Evolutionary conservation across 2,113 vertebrate species (phyloP), one percentile per base, ranked within the genome.

Genomic region (Sinocyclocheilus grahami): DNA sequence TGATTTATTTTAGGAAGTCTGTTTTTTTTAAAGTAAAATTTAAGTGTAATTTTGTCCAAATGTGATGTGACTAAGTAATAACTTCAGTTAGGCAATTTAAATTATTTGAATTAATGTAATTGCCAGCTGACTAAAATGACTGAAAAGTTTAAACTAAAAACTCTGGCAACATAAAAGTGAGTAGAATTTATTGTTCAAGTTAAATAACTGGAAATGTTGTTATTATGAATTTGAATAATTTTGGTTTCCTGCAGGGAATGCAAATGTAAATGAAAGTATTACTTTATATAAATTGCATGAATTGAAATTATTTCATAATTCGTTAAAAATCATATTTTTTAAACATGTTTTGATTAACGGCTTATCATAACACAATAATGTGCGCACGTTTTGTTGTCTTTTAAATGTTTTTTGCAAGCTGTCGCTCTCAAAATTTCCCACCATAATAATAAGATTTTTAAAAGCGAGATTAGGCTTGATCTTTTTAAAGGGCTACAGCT

Each of bases 401-500:
- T 5, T 82, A 39, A 62, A 48, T 63, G 1, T 33, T n/a, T 51
- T 67, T 71, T 60, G 30, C 22, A 53, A 5, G 67, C 24, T 42
- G 46, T 87, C 33, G 22, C 69, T 74, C 9, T 20, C 39, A 3
- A 16, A 51, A 69, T 69, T 69, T 74, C 69, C 53, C 69, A 83
- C 69, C 69, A 84, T 24, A 84, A 60, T 42, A 30, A 75, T 69
- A 20, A 3, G 51, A 18, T 60, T 84, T 58, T 20, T 75, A 84
- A 84, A 55, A 60, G 82, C 82, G 51, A 60, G 69, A 39, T 62
- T 37, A 30, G 51, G 24, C 76, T 78, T 24, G n/a, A 60, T 84
- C 30, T 84, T 72, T 33, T 16, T 69, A 84, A 33, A 37, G 69
- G 69, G 67, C 12, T 84, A 74, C 87, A 90, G 88, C 88, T 89